A percentile compares a stretch with the other conserved stretches of the same genome.
Conservation (phyloP, 1,140 invertebrate genomes). For the Brachionus paranguensis region DNA sequence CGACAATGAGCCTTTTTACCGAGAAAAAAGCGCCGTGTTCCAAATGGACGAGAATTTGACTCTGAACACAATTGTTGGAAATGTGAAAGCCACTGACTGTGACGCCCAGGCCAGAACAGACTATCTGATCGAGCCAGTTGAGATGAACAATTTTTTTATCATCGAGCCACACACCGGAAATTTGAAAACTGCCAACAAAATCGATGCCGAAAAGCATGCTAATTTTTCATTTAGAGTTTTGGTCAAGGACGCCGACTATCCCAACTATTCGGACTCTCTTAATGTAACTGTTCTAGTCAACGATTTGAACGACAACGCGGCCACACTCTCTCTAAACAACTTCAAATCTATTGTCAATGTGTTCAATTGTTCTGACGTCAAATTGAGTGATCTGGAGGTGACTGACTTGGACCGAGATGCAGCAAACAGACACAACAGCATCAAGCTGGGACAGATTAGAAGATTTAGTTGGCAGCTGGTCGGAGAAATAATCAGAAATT, state of each 20-base stretch:
- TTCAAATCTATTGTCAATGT: neutral
- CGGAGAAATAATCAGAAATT: slow-evolving; percentile 11
- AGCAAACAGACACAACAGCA: neutral
- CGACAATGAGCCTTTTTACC: slow-evolving; percentile 27
- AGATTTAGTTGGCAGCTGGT: slow-evolving; percentile 23
- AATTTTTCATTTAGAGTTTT: neutral
- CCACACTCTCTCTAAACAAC: neutral
- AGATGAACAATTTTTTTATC: neutral
- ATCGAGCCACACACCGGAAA: neutral
- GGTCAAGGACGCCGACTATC: neutral
- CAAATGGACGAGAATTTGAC: neutral
- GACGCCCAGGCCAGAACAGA: neutral
- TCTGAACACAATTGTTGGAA: neutral
- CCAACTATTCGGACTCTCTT: neutral
- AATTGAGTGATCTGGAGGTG: neutral
- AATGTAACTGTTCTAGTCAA: slow-evolving; percentile 4
- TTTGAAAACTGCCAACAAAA: neutral
- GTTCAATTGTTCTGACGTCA: neutral
- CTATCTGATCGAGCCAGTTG: neutral
- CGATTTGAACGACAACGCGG: slow-evolving; percentile 3
- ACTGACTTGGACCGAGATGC: neutral
- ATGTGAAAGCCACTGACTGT: neutral
- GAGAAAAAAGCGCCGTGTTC: neutral
- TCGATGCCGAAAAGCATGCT: neutral
- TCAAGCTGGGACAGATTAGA: slow-evolving; percentile 1